Base-by-base conservation (phyloP, 2,888 invertebrate species). In the Mythimna loreyi region DNA sequence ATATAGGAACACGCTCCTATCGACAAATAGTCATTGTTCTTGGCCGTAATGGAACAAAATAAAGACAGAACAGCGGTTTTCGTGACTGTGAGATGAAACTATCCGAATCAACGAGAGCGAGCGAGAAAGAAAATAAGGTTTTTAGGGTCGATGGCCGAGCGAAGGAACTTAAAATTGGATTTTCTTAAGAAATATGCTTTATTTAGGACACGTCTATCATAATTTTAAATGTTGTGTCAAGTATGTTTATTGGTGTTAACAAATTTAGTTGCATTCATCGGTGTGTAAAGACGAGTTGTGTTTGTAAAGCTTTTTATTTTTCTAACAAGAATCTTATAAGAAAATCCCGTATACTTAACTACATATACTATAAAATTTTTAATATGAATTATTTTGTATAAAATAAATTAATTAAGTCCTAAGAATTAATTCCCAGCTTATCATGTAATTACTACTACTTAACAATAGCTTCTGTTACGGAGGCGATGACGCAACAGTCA, bases 31-130 rank as follows among this genome's bases (percentile, higher is more conserved):
- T 94, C 93, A 95, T 96, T 96, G 96, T 96, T 96, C 95, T 95
- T 95, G 92, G 90, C 88, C 89, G 93, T 94, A 94, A 94, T 95
- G 94, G 94, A 94, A 93, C 94, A 94, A 94, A 95, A 94, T 95
- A 94, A 94, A 95, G 94, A 92, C 94, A 93, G 94, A 93, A 91
- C 94, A 94, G 95, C 94, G 94, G 95, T 94, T 93, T 93, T 95
- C 96, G 95, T 95, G 95, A 95, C 93, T 92, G 90, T 83, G 95
- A 94, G 93, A 95, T 89, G 81, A 87, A 92, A 87, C 85, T 91
- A 93, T 88, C 65, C 69, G 86, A 81, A 79, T 84, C 69, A 70
- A 82, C 72, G 86, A 72, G 93, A 84, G 88, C 73, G 90, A 95
- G 85, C 60, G 90, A 89, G 94, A 95, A 74, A 78, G 84, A 88